phyloP scores from a whole-genome alignment of 2,797 vertebrate genomes.

The Myripristis murdjan region DNA sequence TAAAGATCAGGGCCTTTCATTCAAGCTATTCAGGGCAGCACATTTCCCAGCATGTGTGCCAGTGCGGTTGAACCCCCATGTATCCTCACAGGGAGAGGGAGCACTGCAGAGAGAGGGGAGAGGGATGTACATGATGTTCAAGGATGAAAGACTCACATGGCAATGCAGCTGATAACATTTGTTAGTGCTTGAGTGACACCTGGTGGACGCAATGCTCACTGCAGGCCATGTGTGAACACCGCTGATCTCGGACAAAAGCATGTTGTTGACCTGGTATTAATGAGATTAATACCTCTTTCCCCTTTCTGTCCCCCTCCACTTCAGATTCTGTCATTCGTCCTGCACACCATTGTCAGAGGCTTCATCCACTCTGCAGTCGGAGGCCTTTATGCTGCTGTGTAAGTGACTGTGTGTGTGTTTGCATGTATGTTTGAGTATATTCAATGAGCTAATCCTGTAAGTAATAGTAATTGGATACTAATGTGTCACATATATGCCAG shows the following conservation, averaged over 20 bases:
- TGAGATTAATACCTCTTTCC: neutral
- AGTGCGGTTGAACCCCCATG: neutral
- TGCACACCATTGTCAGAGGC: slow-evolving; percentile 97
- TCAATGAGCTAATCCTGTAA: neutral
- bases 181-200: slow-evolving; percentile 54
- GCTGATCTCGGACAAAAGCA: neutral
- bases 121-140: slow-evolving; percentile 29
- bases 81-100: slow-evolving; percentile 9
- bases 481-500: neutral
- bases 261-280: neutral
- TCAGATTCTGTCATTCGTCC: slow-evolving; percentile 95
- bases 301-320: slow-evolving; percentile 6
- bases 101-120: slow-evolving; percentile 57
- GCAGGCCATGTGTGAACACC: slow-evolving; percentile 32
- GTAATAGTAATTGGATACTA: too few species aligned
- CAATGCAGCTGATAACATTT: slow-evolving; percentile 41
- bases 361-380: slow-evolving; percentile 98
- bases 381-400: slow-evolving; percentile 98
- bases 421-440: neutral
- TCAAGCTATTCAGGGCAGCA: neutral
- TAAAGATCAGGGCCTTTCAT: neutral
- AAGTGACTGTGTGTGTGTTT: slow-evolving; percentile 77
- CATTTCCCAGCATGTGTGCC: slow-evolving; percentile 78
- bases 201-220: slow-evolving; percentile 55
- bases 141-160: slow-evolving; percentile 38